A percentile compares a stretch with the other conserved stretches of the same genome.
Conservation (phyloP, 2,888 invertebrate genomes). For the Pegoplata infirma region DNA sequence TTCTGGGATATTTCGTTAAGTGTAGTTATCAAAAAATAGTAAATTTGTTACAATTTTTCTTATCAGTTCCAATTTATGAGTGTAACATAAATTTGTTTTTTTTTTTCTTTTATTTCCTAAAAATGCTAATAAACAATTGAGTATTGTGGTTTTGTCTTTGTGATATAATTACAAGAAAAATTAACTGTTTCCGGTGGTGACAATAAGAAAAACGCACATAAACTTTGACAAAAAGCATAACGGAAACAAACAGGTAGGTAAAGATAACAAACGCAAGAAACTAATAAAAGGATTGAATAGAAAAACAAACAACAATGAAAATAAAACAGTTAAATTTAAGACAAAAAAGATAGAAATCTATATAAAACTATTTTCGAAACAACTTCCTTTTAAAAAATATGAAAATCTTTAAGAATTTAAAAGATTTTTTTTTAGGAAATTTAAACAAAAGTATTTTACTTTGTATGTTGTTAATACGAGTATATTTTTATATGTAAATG, state of each 20-base stretch:
- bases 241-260: neutral
- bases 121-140: constrained; percentile 30
- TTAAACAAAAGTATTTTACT: neutral
- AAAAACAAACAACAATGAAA: neutral
- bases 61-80: neutral
- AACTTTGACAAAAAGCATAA: neutral
- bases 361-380: neutral
- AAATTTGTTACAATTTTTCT: neutral
- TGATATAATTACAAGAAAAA: constrained; percentile 8
- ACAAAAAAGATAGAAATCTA: neutral
- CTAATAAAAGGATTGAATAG: neutral
- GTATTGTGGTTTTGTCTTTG: constrained; percentile 4
- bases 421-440: neutral
- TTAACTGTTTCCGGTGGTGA: neutral
- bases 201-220: neutral
- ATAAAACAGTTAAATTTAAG: neutral
- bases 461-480: no score
- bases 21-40: no score
- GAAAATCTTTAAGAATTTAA: neutral
- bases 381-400: neutral
- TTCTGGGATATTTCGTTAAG: no score
- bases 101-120: neutral
- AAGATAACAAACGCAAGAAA: neutral
- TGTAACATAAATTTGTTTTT: neutral
- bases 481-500: neutral